phyloP scores from a whole-genome alignment of 2,797 vertebrate species.

The Masticophis lateralis region DNA sequence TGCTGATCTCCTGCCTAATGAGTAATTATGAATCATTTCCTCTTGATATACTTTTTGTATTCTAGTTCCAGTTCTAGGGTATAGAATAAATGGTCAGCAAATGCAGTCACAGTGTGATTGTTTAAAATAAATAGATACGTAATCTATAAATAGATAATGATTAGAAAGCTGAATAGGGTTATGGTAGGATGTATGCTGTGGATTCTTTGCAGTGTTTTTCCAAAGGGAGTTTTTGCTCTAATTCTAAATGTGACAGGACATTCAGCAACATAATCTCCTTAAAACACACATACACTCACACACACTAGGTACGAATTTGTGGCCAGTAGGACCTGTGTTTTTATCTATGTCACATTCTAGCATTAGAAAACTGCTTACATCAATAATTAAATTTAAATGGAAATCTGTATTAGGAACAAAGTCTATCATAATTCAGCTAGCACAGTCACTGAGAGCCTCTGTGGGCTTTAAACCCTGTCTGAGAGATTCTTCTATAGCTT shows the following conservation, averaged over 20 bases:
- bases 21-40: not conserved
- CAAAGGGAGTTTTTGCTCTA: not conserved
- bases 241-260: not conserved
- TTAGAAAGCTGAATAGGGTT: not conserved
- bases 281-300: not conserved
- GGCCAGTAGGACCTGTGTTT: not conserved
- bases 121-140: not conserved
- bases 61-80: not conserved
- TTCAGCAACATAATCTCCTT: not conserved
- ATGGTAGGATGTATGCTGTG: not conserved
- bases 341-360: not conserved
- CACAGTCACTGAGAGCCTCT: not conserved
- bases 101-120: not conserved
- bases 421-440: slow-evolving; percentile 5
- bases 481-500: slow-evolving; percentile 20
- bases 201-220: not conserved
- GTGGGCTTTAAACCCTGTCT: slow-evolving; percentile 31
- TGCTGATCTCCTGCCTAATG: not conserved
- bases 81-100: not conserved
- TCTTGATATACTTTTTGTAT: not conserved
- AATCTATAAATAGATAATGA: not conserved
- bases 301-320: not conserved
- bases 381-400: not conserved
- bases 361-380: not conserved
- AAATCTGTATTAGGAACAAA: not conserved